Base-by-base conservation (phyloP, 2,113 vertebrate genomes). In the Enhydra lutris region DNA sequence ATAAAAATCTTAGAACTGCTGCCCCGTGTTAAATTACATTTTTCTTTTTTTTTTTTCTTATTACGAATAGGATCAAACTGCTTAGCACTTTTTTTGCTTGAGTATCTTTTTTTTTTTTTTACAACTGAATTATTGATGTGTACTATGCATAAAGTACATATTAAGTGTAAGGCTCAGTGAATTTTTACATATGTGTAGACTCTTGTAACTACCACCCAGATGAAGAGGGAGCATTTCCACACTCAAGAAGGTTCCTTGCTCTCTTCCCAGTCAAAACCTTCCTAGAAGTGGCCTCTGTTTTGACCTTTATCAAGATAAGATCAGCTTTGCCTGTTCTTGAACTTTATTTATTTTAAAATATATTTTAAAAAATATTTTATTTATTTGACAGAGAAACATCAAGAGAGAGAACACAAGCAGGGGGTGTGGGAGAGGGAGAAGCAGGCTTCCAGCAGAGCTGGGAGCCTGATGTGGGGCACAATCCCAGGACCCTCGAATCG, bases 11-110 rank as follows among this genome's bases (percentile, higher is more conserved):
- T 36, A 92, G 80, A 87, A 65, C 11, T 65, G 47, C 9, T 87
- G 20, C 34, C 47, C 1, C 59, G 4, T 52, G 76, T 63, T 87
- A 61, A 94, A 34, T 94, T 91, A 57, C 36, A 5, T 93, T 52
- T 92, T 81, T 63, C 26, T 59, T 89, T 85, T 97, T 78, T 23
- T 90, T 74, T 91, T 81, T 90, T 74, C 87, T 81, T 94, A 85
- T 95, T 55, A 92, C 81, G 47, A 82, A 81, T 42, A 94, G 63
- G 36, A 55, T 79, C 39, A 82, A 50, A 67, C 13, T 82, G 20
- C 82, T 92, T 45, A 96, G 21, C 71, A 71, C 24, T 63, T 61
- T 23, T 86, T 18, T 24, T 39, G 34, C 61, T 14, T 31, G 7
- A 74, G 45, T 67, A 39, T 89, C 42, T 93, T 57, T 59, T 59